These are phyloP conservation scores for Mus spretus DNA, from an alignment of 2,797 vertebrate species.

Conservation along the genomic window DNA sequence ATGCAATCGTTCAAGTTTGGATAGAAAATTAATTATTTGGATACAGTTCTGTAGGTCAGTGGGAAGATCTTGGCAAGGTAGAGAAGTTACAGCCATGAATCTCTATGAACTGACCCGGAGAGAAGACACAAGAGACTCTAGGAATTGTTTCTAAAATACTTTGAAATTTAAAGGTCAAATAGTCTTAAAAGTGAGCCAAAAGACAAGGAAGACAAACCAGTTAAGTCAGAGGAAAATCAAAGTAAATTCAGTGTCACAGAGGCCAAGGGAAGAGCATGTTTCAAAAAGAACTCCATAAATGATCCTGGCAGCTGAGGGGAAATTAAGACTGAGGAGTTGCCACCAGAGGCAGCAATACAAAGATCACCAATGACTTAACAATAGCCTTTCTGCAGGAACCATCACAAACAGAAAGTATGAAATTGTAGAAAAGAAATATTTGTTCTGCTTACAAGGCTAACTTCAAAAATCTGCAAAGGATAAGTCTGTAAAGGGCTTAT, in stretches of 20 bases:
- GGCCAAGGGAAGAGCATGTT: neutral
- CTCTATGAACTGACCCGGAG: neutral
- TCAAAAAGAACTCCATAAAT: constrained; percentile 21
- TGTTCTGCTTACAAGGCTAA: neutral
- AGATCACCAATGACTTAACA: neutral
- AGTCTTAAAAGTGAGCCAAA: constrained; percentile 6
- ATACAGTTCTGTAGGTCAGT: neutral
- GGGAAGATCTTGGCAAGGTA: neutral
- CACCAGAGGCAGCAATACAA: neutral
- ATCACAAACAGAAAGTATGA: neutral
- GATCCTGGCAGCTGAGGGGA: neutral
- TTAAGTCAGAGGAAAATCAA: constrained; percentile 28
- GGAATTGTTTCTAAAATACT: neutral
- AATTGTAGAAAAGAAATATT: neutral
- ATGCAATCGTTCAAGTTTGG: neutral
- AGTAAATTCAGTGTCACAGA: neutral
- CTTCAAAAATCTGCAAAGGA: constrained; percentile 2
- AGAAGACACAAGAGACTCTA: neutral
- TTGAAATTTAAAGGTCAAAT: constrained; percentile 32
- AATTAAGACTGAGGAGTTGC: neutral
- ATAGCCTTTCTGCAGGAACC: neutral
- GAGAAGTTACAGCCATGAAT: neutral
- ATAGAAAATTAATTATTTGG: neutral
- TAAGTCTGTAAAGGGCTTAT: neutral
- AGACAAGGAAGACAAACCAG: neutral